Base-by-base conservation (phyloP, 2,113 vertebrate species). In the Siniperca chuatsi region DNA sequence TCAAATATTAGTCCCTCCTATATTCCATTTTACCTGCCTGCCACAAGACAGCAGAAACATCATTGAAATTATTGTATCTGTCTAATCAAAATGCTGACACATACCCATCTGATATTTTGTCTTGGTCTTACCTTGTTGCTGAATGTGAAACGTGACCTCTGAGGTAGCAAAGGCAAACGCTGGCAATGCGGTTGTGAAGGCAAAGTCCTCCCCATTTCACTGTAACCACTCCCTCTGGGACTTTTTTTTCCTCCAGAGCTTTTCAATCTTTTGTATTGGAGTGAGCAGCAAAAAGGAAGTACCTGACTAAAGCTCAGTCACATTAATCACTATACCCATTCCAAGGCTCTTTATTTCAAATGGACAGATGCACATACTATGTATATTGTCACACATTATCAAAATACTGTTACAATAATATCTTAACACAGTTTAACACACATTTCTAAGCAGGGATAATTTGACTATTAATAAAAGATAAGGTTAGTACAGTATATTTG, bases 221-320 rank as follows among this genome's bases (percentile, higher is more conserved):
- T 54, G 42, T 50, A n/a, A 74, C 80, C 89, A 84, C 92, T 83
- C 86, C 92, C 86, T 89, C 68, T 74, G 67, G 54, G 4, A 69
- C 23, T 16, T 67, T 66, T 52, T 52, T 72, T 50, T n/a, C 33
- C 57, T 70, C 12, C 29, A 18, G 50, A 23, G 65, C 58, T 77
- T 73, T 72, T 79, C 42, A 48, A 25, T 46, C n/a, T 25, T 62
- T 83, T 78, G 37, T 33, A 29, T 46, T 72, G 33, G 1, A 2
- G 11, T 37, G 40, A 75, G 25, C 18, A 52, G 66, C 46, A 70
- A 64, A 29, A 73, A 33, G 10, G 4, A 58, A 25, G 25, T 33
- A 72, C 7, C n/a, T 48, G 29, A 52, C 54, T 54, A 35, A 60
- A 75, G 25, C n/a, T 33, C 18, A 44, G 35, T 69, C 48, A 50